These are phyloP conservation scores for Apotomis capreana DNA, from an alignment of 2,888 invertebrate species.

Conservation along the genomic window DNA sequence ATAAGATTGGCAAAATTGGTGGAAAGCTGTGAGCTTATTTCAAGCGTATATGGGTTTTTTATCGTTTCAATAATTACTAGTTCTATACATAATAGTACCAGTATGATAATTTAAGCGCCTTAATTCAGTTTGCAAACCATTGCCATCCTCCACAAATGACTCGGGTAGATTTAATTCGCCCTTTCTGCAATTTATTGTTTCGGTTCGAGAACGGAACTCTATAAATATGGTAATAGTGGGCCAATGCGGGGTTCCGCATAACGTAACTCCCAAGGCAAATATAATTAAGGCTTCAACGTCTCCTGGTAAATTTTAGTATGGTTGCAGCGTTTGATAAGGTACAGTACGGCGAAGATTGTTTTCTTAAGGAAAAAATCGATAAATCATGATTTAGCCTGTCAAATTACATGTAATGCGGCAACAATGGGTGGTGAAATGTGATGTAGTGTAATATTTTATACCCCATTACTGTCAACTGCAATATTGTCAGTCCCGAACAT, in stretches of 20 bases:
- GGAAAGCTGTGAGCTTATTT: too few relatives aligned
- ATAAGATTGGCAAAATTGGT: too few relatives aligned
- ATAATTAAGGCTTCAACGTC: constrained; percentile 33
- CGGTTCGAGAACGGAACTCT: constrained; percentile 41
- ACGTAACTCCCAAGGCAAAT: constrained; percentile 40
- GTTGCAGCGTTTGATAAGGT: constrained; percentile 5
- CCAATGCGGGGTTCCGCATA: constrained; percentile 40
- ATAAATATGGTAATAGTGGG: constrained; percentile 42
- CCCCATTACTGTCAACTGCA: constrained; percentile 15
- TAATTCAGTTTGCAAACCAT: constrained; percentile 11
- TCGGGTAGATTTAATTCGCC: constrained; percentile 46
- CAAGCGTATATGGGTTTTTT: too few relatives aligned
- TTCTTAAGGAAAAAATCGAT: constrained; percentile 2
- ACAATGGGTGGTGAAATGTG: constrained; percentile 1
- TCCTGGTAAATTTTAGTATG: constrained; percentile 9
- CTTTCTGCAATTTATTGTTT: constrained; percentile 47
- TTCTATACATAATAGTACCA: background rate
- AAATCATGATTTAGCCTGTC: constrained; percentile 24
- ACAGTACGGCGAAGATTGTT: background rate
- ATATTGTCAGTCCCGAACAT: background rate
- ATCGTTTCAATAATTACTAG: background rate
- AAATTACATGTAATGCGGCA: constrained; percentile 15
- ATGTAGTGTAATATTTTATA: constrained; percentile 19
- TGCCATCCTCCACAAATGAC: constrained; percentile 44
- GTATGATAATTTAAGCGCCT: constrained; percentile 9